Evolutionary conservation across 2,113 vertebrate genomes (phyloP).

Genomic region (Limnothrissa miodon): DNA sequence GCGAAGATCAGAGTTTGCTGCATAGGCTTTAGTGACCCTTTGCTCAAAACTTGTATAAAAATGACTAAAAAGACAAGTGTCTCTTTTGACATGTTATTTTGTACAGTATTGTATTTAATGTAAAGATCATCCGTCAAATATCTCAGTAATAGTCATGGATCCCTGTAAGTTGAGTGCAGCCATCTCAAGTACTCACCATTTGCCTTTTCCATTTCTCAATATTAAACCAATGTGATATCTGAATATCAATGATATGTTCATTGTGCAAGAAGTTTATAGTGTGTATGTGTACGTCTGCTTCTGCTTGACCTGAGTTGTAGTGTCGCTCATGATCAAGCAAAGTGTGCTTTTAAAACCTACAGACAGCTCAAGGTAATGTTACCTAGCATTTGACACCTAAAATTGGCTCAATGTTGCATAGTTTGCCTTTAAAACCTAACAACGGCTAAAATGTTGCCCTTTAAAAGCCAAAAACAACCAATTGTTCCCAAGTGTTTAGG

Average conservation of each 20-base stretch:
- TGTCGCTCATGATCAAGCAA: too few species aligned
- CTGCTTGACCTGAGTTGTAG: not conserved
- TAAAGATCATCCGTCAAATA: constrained; percentile 33
- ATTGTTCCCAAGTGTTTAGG: too few species aligned
- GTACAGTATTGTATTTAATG: constrained; percentile 15
- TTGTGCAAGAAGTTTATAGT: too few species aligned
- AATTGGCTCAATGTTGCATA: too few species aligned
- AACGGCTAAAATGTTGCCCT: too few species aligned
- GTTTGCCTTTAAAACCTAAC: too few species aligned
- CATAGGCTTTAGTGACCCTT: not conserved
- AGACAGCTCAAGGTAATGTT: too few species aligned
- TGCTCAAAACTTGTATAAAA: constrained; percentile 8
- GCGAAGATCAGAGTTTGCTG: not conserved
- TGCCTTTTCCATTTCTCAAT: not conserved
- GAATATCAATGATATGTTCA: too few species aligned
- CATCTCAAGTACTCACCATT: not conserved
- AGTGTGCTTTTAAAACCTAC: too few species aligned
- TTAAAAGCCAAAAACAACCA: too few species aligned
- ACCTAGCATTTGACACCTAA: too few species aligned
- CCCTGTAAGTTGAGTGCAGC: not conserved
- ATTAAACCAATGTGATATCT: not conserved
- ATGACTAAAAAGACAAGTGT: constrained; percentile 1
- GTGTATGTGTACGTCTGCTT: not conserved
- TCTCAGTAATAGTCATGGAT: too few species aligned
- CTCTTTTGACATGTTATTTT: constrained; percentile 37